A percentile compares a stretch with the other conserved stretches of the same genome.
These are phyloP conservation scores for Trachops cirrhosus DNA, from an alignment of 2,797 vertebrate genomes.

Conservation along the genomic window DNA sequence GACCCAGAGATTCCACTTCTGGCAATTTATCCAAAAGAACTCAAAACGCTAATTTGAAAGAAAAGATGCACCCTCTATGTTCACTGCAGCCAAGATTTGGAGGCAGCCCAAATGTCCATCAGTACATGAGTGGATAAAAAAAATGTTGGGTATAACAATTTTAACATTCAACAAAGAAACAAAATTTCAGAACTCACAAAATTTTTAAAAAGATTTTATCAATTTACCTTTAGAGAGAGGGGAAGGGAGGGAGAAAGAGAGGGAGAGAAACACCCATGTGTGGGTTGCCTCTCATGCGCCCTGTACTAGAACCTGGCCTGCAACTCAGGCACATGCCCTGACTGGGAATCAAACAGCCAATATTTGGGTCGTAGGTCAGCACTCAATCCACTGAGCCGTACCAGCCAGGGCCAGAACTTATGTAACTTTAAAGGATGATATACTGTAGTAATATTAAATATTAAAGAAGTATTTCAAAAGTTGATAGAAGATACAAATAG, in stretches of 20 bases:
- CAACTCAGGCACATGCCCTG: too few relatives aligned
- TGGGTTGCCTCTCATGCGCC: too few relatives aligned
- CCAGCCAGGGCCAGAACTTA: background rate
- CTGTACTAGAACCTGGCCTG: too few relatives aligned
- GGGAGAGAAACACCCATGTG: too few relatives aligned
- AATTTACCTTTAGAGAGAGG: too few relatives aligned
- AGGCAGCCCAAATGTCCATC: background rate
- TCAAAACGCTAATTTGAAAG: background rate
- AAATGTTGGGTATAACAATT: background rate
- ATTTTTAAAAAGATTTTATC: background rate
- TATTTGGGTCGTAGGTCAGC: too few relatives aligned
- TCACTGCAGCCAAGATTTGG: background rate
- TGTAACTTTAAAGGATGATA: background rate
- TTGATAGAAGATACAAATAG: constrained; percentile 7
- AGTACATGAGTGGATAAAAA: background rate
- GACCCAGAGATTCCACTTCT: background rate
- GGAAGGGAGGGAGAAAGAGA: too few relatives aligned
- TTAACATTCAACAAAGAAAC: background rate
- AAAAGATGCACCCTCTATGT: background rate
- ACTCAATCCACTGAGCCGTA: too few relatives aligned
- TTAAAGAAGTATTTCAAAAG: background rate
- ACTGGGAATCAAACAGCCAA: too few relatives aligned
- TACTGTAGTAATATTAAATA: background rate
- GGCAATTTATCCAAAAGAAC: background rate
- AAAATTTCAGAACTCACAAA: background rate